Evolutionary conservation across 2,113 vertebrate genomes (phyloP).

Genomic region (Heptranchias perlo): DNA sequence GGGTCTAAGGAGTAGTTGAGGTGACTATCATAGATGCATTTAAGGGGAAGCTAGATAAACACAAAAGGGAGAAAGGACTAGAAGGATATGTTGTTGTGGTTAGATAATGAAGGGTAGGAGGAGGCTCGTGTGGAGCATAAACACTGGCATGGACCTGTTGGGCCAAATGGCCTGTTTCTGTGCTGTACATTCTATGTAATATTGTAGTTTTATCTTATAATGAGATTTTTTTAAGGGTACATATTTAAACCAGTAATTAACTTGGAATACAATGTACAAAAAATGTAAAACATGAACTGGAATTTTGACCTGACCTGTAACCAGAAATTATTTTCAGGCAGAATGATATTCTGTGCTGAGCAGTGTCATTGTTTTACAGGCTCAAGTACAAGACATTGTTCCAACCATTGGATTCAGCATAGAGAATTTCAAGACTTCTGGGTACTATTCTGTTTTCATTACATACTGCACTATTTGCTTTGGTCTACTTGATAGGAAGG

Average conservation of each 20-base stretch:
- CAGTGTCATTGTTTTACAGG: slow-evolving; percentile 57
- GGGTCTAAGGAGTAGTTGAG: too few species aligned
- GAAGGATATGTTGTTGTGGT: too few species aligned
- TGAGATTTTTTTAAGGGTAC: not conserved
- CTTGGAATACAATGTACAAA: not conserved
- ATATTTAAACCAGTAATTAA: not conserved
- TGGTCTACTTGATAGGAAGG: not conserved
- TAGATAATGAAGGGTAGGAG: too few species aligned
- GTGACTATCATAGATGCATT: too few species aligned
- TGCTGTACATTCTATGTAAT: too few species aligned
- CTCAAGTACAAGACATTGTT: slow-evolving; percentile 92
- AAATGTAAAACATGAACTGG: not conserved
- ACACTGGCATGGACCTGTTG: too few species aligned
- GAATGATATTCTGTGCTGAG: not conserved
- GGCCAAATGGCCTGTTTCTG: too few species aligned
- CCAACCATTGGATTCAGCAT: slow-evolving; percentile 98
- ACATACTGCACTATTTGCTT: not conserved
- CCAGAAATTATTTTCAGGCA: too few species aligned
- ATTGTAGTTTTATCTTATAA: not conserved
- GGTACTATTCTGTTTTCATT: slow-evolving; percentile 57
- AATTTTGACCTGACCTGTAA: not conserved
- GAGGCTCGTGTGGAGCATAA: too few species aligned
- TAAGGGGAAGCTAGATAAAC: too few species aligned
- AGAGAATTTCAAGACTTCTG: slow-evolving; percentile 97
- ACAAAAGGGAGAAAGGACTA: too few species aligned